phyloP scores from a whole-genome alignment of 2,113 vertebrate species.

The Cheirogaleus medius region DNA sequence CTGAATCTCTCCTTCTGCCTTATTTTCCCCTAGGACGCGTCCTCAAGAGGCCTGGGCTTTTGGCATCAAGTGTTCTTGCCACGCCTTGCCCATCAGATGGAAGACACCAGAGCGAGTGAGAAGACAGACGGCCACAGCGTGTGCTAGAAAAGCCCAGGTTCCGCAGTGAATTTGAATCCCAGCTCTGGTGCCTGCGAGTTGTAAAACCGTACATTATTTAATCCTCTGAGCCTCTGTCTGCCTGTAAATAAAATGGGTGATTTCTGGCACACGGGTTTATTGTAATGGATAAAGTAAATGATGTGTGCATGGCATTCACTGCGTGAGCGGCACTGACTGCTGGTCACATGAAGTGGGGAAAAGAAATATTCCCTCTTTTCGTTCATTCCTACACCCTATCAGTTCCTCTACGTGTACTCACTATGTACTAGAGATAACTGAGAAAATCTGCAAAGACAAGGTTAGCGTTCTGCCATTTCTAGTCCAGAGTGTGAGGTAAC shows the following conservation, averaged over 20 bases:
- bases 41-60: not conserved
- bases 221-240: not conserved
- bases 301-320: not conserved
- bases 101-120: too few species aligned
- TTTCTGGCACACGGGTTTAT: not conserved
- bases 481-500: not conserved
- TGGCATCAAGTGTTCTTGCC: too few species aligned
- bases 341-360: not conserved
- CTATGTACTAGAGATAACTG: not conserved
- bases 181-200: not conserved
- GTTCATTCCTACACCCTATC: not conserved
- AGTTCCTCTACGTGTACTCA: not conserved
- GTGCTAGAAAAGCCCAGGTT: not conserved
- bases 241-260: not conserved
- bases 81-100: too few species aligned
- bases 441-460: not conserved
- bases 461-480: not conserved
- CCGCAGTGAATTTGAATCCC: not conserved
- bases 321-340: not conserved
- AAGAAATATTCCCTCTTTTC: not conserved
- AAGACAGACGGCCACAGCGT: too few species aligned
- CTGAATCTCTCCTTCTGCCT: not conserved
- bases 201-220: not conserved
- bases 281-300: not conserved
- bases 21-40: not conserved